Base-by-base conservation (phyloP, 2,113 vertebrate species). In the Menidia beryllina region DNA sequence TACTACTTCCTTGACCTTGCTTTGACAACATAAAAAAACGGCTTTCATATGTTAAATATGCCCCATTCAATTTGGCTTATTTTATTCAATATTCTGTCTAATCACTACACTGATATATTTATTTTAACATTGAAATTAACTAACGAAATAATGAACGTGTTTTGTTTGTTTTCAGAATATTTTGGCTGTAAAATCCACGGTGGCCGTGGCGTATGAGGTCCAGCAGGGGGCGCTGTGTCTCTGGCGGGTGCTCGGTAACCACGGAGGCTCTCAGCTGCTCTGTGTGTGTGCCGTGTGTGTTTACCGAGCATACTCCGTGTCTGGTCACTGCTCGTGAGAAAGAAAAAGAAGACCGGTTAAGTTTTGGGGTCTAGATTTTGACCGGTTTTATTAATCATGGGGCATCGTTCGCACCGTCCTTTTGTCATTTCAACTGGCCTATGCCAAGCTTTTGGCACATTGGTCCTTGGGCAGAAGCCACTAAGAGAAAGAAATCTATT, bases 181-280 rank as follows among this genome's bases (percentile, higher is more conserved):
- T 15, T 39, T 24, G 51, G 30, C 27, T 72, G 30, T 68, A 11
- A 63, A 62, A 51, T 21, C 39, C 23, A 41, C 21, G 1, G 43
- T 67, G 8, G 21, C 19, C 20, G 26, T 17, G 15, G 24, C 20
- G 25, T 26, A 20, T 3, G 6, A 27, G 30, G 17, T 21, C 75
- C 85, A 82, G 57, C 34, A 84, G 85, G 59, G 63, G 82, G 85
- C 62, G n/a, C 72, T 65, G 13, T 79, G 60, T 36, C 59, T 34
- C 30, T 34, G 30, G 10, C n/a, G n/a, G n/a, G n/a, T n/a, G n/a
- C n/a, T n/a, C n/a, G n/a, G n/a, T n/a, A n/a, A n/a, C n/a, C n/a
- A n/a, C n/a, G n/a, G n/a, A n/a, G n/a, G n/a, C n/a, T n/a, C n/a
- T n/a, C n/a, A n/a, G n/a, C n/a, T n/a, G n/a, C n/a, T n/a, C n/a